Evolutionary conservation across 2,797 vertebrate genomes (phyloP).

Genomic region (Muscicapa striata): DNA sequence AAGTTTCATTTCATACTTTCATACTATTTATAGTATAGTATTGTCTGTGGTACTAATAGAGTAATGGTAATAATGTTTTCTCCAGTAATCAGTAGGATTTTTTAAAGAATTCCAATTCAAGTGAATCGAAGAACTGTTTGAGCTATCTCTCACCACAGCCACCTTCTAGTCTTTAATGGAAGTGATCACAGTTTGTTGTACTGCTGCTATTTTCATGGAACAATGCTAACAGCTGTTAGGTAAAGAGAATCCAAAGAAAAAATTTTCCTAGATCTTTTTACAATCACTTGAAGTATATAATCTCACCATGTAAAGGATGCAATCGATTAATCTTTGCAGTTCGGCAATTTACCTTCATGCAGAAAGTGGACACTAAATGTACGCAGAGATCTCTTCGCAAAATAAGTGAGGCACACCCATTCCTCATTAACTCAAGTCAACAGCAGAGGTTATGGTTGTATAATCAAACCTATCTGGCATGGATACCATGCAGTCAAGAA

Average conservation of each 20-base stretch:
- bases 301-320: background rate
- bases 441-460: background rate
- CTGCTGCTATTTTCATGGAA: background rate
- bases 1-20: background rate
- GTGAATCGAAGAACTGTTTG: background rate
- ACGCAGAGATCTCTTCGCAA: background rate
- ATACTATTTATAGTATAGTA: background rate
- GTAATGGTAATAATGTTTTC: background rate
- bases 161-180: background rate
- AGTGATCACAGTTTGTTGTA: background rate
- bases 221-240: background rate
- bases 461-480: background rate
- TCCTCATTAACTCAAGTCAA: background rate
- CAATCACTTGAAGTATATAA: background rate
- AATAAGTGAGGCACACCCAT: background rate
- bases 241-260: background rate
- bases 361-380: background rate
- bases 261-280: background rate
- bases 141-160: background rate
- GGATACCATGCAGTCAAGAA: background rate
- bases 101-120: background rate
- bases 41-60: background rate
- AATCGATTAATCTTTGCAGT: constrained; percentile 14
- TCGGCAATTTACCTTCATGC: background rate
- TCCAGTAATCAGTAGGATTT: background rate